Evolutionary conservation across 2,888 invertebrate species (phyloP).

Genomic region (Nesidiocoris tenuis): DNA sequence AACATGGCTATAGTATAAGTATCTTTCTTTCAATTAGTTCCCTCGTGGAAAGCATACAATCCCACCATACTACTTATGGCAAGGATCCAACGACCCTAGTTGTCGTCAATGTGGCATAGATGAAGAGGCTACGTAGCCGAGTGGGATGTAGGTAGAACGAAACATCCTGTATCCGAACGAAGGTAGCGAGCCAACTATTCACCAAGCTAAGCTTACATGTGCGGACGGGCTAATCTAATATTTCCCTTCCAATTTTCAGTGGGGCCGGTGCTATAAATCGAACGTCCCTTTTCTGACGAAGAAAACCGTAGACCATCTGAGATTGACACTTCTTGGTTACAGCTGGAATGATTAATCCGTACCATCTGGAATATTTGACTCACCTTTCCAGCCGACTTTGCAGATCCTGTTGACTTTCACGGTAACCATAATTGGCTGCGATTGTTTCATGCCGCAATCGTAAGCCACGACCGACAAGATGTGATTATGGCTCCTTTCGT

Average conservation of each 20-base stretch:
- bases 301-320: too few species aligned
- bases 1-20: too few species aligned
- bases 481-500: constrained; percentile 90
- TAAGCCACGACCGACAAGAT: constrained; percentile 95
- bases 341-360: too few species aligned
- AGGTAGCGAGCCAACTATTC: neutral
- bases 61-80: too few species aligned
- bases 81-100: neutral
- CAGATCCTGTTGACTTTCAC: constrained; percentile 86
- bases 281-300: too few species aligned
- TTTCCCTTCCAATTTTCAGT: constrained; percentile 2
- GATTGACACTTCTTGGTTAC: too few species aligned
- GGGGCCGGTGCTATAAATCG: neutral
- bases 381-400: constrained; percentile 75
- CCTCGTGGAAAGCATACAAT: too few species aligned
- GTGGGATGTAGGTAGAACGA: neutral
- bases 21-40: too few species aligned
- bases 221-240: neutral
- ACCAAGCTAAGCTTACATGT: neutral
- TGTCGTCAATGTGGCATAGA: neutral
- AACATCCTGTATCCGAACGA: neutral
- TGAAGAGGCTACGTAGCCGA: neutral
- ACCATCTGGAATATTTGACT: too few species aligned
- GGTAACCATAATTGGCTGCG: constrained; percentile 92
- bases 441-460: constrained; percentile 95